Base-by-base conservation (phyloP, 2,113 vertebrate genomes). In the Brachypodius melanocephalos region DNA sequence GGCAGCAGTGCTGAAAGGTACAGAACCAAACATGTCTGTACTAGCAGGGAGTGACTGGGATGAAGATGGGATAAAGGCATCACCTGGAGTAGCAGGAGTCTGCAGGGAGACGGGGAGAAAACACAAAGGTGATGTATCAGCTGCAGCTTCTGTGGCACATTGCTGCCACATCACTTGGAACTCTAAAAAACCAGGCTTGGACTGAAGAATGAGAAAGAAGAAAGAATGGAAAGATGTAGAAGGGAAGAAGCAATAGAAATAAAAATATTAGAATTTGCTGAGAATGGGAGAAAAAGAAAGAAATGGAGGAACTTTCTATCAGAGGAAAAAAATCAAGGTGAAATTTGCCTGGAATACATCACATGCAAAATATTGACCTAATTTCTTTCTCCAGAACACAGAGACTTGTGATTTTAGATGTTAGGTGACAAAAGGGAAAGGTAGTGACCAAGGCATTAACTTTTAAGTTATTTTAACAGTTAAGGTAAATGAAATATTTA, bases 21-120 rank as follows among this genome's bases (percentile, higher is more conserved):
- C 97, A 96, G 98, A 98, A 75, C 98, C 96, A 89, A 99, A 99
- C 96, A 99, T 97, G 93, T 99, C 99, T 46, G 99, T 97, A 97
- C 97, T 97, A 78, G 97, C 97, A 91, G 99, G 98, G 90, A 98
- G 98, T 95, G 99, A 98, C 97, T 99, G 98, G 96, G 98, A 98
- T 97, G 98, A 98, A 96, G 98, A 98, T 71, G 98, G 98, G 98
- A 99, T 99, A 95, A 99, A 98, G 97, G 98, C 98, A 98, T 99
- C 99, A 98, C 99, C 99, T 95, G 99, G 99, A 98, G 99, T 99
- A 95, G 98, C 99, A 89, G 99, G 99, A 95, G 99, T 99, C 99
- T 99, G 97, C 76, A 92, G 62, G 77, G 46, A 97, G 62, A 95
- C 45, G 91, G 84, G 67, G 90, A 78, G 21, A 91, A 85, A 96